A percentile compares a stretch with the other conserved stretches of the same genome.
Conservation (phyloP, 2,113 vertebrate species). For the Psophia crepitans region DNA sequence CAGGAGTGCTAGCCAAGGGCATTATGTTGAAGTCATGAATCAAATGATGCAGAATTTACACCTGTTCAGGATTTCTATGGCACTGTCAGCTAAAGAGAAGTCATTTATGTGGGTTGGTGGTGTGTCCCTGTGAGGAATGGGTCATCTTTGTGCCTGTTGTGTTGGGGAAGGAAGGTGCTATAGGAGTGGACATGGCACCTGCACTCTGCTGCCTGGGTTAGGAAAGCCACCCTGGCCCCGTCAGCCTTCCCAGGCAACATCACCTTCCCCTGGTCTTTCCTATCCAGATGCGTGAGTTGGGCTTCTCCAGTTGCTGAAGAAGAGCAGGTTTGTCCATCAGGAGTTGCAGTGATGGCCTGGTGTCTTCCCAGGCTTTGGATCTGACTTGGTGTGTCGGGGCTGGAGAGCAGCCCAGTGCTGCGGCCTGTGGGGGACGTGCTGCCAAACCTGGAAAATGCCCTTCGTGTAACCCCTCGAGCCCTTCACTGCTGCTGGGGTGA, state of each 20-base stretch:
- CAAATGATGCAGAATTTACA: background rate
- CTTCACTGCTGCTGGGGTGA: background rate
- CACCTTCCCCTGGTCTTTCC: background rate
- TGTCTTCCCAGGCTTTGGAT: background rate
- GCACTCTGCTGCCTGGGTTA: background rate
- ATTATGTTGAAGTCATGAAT: background rate
- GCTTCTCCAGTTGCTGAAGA: background rate
- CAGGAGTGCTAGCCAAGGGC: background rate
- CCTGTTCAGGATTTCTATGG: background rate
- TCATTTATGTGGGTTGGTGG: background rate
- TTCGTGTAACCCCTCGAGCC: fast-evolving
- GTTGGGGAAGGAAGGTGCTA: background rate
- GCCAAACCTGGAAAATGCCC: background rate
- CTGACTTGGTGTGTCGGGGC: background rate
- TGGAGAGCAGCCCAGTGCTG: fast-evolving
- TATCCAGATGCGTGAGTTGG: background rate
- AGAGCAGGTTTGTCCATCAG: background rate
- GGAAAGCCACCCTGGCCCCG: background rate
- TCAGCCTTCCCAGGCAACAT: background rate
- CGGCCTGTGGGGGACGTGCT: fast-evolving
- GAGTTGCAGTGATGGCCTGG: background rate
- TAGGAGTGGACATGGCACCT: background rate
- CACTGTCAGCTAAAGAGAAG: background rate
- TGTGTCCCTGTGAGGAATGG: background rate
- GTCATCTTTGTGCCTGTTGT: fast-evolving